Evolutionary conservation across 2,888 invertebrate genomes (phyloP), one percentile per base, ranked within the genome.

Genomic region (Temnothorax rugatulus): DNA sequence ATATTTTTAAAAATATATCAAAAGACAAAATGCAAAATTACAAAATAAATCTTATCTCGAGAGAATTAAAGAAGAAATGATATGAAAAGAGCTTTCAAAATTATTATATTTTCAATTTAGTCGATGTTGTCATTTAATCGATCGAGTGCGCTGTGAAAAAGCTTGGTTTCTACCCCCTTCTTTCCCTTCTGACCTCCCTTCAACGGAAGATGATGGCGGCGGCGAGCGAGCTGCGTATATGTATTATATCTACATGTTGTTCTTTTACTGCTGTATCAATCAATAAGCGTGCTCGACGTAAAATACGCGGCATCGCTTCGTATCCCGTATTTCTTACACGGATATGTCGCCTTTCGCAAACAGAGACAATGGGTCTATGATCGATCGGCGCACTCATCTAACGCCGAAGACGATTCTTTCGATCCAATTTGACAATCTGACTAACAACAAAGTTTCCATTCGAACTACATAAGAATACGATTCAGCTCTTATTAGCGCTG

Each of bases 251-350:
- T 87, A 86, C 79, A 84, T 86, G 87, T 88, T 89, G 84, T 88
- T 88, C 89, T 89, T 89, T 88, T 86, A 81, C 66, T 34, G 71
- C 73, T 85, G 86, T 89, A 82, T 82, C 90, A 90, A 89, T 89
- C 89, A 87, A 89, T 89, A 89, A 90, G 66, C 83, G 84, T 68
- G 77, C 81, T 64, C 84, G 66, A 86, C 81, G 85, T 84, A 82
- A 90, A 89, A 90, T 77, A 82, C 88, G 34, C 74, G 82, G 76
- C 75, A 87, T 84, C 57, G 74, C 59, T 83, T 71, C 68, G 79
- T 81, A 84, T 85, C 66, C 75, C 83, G 81, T 74, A 5, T 54
- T 77, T 66, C 68, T 66, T 54, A 34, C 29, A 47, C 47, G n/a
- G 15, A 21, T 75, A 47, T 34, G 4, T 50, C 34, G 18, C 7